Conservation (phyloP, 2,888 invertebrate genomes). For the Epicampocera succincta region DNA sequence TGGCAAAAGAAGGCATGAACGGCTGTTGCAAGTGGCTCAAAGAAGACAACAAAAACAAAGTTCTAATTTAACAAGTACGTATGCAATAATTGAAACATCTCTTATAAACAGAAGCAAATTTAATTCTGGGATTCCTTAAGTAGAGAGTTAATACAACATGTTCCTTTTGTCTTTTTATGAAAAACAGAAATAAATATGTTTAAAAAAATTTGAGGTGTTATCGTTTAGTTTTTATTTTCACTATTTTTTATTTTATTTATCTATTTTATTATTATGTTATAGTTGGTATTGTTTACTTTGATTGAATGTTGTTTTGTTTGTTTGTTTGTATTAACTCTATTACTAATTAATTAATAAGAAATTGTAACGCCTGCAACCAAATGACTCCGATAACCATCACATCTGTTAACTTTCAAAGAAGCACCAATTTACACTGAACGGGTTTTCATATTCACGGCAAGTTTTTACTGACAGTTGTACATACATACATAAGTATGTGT, state of each 20-base stretch:
- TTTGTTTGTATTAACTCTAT: constrained; percentile 68
- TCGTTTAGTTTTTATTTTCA: too few relatives aligned
- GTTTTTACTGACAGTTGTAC: too few relatives aligned
- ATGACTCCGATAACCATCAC: too few relatives aligned
- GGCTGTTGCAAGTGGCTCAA: constrained; percentile 86
- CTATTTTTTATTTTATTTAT: constrained; percentile 12
- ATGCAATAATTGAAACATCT: constrained; percentile 62
- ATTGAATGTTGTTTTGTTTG: constrained; percentile 60
- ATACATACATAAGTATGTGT: too few relatives aligned
- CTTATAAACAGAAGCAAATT: constrained; percentile 10
- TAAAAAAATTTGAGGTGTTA: constrained; percentile 43
- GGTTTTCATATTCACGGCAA: too few relatives aligned
- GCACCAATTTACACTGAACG: too few relatives aligned
- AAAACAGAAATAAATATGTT: not conserved
- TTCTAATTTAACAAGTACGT: constrained; percentile 82
- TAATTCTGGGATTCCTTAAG: constrained; percentile 42
- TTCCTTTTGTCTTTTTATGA: constrained; percentile 28
- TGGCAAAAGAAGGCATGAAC: constrained; percentile 90
- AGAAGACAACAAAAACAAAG: constrained; percentile 82
- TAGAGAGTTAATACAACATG: constrained; percentile 69
- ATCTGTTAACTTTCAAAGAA: too few relatives aligned
- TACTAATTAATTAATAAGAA: constrained; percentile 47
- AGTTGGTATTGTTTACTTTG: constrained; percentile 58
- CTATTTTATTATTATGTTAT: constrained; percentile 36
- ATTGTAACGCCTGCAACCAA: not conserved